Percentiles rank a stretch among this genome's conserved stretches.
These are phyloP conservation scores for Danio aesculapii DNA, from an alignment of 2,797 vertebrate genomes.

Conservation along the genomic window DNA sequence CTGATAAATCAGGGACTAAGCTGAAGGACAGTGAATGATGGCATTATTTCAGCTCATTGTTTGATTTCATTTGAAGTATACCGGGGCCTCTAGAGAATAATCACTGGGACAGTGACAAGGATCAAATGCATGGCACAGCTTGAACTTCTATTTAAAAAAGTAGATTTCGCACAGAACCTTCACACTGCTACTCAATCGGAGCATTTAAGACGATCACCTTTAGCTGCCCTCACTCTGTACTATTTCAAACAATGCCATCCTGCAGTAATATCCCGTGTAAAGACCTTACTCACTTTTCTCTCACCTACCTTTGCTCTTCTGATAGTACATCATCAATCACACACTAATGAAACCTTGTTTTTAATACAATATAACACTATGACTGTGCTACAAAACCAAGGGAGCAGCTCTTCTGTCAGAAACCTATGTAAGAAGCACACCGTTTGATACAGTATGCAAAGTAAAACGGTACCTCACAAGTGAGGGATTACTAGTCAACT, in stretches of 20 bases:
- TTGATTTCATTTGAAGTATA: conserved; percentile 17
- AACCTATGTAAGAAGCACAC: background rate
- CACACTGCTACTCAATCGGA: background rate
- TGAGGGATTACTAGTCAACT: background rate
- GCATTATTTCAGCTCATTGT: too few species aligned
- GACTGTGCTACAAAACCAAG: conserved; percentile 17
- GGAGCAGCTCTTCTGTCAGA: conserved; percentile 22
- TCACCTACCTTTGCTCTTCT: conserved; percentile 31
- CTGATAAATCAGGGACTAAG: too few species aligned
- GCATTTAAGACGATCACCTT: conserved; percentile 17
- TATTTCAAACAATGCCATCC: conserved; percentile 39
- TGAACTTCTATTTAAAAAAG: conserved; percentile 12
- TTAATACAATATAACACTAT: background rate
- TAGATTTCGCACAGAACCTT: conserved; percentile 18
- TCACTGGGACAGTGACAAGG: background rate
- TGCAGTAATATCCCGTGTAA: conserved; percentile 36
- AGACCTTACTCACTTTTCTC: conserved; percentile 6
- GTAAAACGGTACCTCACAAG: conserved; percentile 10
- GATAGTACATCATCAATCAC: conserved; percentile 39
- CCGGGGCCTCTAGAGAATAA: conserved; percentile 8
- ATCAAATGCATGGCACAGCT: conserved; percentile 12
- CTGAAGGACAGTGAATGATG: too few species aligned
- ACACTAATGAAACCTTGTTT: conserved; percentile 14
- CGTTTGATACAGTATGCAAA: background rate
- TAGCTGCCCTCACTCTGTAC: conserved; percentile 11